These are phyloP conservation scores for Lithophane ornitopus DNA, from an alignment of 2,888 invertebrate genomes.

Conservation along the genomic window DNA sequence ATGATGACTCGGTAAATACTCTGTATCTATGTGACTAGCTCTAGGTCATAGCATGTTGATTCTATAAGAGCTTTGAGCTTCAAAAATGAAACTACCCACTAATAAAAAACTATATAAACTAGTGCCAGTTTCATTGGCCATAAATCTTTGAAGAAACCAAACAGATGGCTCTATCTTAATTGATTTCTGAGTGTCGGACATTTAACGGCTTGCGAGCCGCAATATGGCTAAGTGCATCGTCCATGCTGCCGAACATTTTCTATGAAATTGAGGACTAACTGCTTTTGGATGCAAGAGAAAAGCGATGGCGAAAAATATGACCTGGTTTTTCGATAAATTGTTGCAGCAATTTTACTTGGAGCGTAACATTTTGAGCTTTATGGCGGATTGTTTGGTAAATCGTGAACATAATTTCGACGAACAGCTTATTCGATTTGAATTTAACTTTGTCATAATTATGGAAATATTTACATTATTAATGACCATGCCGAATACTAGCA, in stretches of 20 bases:
- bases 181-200: slow-evolving; percentile 57
- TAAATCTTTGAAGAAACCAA: slow-evolving; percentile 18
- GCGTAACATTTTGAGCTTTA: slow-evolving; percentile 4
- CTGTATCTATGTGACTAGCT: not conserved
- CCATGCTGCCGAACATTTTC: slow-evolving; percentile 26
- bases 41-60: not conserved
- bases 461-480: not conserved
- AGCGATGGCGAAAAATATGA: slow-evolving; percentile 1
- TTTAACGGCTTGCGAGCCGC: slow-evolving; percentile 43
- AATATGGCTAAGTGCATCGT: slow-evolving; percentile 60
- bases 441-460: not conserved
- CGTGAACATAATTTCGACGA: slow-evolving; percentile 14
- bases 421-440: not conserved
- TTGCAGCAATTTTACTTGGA: slow-evolving; percentile 30
- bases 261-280: slow-evolving; percentile 47
- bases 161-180: slow-evolving; percentile 54
- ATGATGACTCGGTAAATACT: not conserved
- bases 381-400: not conserved
- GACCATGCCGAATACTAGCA: not conserved
- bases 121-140: slow-evolving; percentile 17
- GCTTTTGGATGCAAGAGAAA: slow-evolving; percentile 2
- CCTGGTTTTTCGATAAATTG: slow-evolving; percentile 31
- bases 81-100: slow-evolving; percentile 4
- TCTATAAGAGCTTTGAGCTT: not conserved
- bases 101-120: slow-evolving; percentile 2